Conservation (phyloP, 2,113 vertebrate genomes). For the Gobiocypris rarus region DNA sequence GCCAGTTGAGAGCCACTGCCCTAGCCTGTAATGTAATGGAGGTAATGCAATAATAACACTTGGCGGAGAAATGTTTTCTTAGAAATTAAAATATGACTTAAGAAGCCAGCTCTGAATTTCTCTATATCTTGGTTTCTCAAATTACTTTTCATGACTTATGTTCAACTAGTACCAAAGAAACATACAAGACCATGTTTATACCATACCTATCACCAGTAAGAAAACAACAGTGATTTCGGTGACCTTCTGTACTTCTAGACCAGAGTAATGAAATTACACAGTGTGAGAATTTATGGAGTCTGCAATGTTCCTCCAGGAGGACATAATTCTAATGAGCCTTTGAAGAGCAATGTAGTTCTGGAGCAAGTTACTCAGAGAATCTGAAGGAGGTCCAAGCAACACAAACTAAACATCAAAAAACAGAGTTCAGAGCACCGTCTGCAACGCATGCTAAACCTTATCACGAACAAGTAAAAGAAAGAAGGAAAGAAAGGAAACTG, state of each 20-base stretch:
- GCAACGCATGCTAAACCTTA: conserved; percentile 5
- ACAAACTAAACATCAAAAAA: conserved; percentile 48
- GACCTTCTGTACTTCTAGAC: conserved; percentile 10
- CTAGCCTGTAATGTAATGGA: conserved; percentile 9
- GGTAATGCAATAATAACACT: conserved; percentile 24
- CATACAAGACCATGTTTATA: background rate
- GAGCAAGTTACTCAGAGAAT: conserved; percentile 17
- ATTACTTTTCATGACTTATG: background rate
- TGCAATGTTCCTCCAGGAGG: conserved; percentile 12
- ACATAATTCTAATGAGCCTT: conserved; percentile 14
- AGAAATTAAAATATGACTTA: background rate
- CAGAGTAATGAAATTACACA: background rate
- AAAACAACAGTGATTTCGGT: conserved; percentile 7
- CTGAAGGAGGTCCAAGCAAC: conserved; percentile 45
- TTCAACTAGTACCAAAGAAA: background rate
- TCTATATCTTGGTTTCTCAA: background rate
- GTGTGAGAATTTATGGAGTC: conserved; percentile 18
- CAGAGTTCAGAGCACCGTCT: background rate
- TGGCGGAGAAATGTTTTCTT: conserved; percentile 6
- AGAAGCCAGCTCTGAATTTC: background rate
- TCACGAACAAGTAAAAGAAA: conserved; percentile 6
- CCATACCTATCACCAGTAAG: background rate
- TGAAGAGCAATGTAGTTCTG: conserved; percentile 18
- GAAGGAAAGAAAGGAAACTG: background rate
- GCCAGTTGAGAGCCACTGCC: background rate